Evolutionary conservation across 2,888 invertebrate species (phyloP), one percentile per base, ranked within the genome.

Genomic region (Stenurella melanura): DNA sequence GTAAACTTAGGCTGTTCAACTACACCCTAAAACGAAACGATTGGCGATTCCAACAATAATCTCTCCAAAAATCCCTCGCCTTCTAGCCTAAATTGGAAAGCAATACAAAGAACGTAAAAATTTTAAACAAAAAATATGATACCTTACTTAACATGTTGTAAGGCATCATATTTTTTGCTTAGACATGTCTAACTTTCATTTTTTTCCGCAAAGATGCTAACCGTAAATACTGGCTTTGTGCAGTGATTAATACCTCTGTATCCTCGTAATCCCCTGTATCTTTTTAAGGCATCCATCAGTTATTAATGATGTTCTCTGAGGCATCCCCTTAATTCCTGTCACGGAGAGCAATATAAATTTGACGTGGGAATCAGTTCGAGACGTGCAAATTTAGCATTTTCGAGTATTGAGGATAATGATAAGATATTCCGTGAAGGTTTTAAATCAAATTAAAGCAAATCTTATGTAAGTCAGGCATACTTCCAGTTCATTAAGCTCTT

Each of bases 351-450:
- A 64, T 42, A 30, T 64, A 64, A 64, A 64, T 57, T 69, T 69
- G 69, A 57, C 69, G 58, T 30, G 69, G 58, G 34, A 69, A 57
- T 58, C 69, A 58, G 56, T 58, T 58, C 57, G 57, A 15, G 34
- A 57, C 69, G 54, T 58, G 69, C 69, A 34, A 69, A 69, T 69
- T 69, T 69, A 69, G 57, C 69, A 69, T 69, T 69, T 69, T 57
- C 58, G 57, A 69, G 26, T 42, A 42, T 26, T 18, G 42, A n/a
- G 42, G 38, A 64, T 64, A 18, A 42, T 19, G 64, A 64, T 64
- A 42, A 64, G 64, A 64, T 21, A 42, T 19, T 64, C 38, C 21
- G 19, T 19, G 60, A 38, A 60, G 38, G 21, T 42, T 60, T 58
- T 69, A 57, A 69, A 57, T 57, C 57, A 58, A 69, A 69, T 69